Evolutionary conservation across 2,888 invertebrate genomes (phyloP), one percentile per base, ranked within the genome.

Genomic region (Ennomos erosarius): DNA sequence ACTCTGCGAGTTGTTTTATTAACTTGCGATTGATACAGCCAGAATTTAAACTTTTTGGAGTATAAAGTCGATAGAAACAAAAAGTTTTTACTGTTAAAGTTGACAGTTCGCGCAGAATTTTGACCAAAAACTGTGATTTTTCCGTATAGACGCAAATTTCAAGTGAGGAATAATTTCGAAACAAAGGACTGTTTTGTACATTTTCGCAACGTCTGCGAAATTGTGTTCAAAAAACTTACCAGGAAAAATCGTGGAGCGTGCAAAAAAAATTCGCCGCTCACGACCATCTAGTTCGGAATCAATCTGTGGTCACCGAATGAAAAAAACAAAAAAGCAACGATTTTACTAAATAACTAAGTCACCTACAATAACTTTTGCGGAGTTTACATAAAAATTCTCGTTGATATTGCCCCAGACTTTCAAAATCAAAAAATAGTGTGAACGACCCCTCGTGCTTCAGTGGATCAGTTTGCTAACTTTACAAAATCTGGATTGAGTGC

Each of bases 171-270:
- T 82, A 89, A 81, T 83, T 89, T 88, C 89, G 89, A 90, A 90
- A 90, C 87, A 92, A 89, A 90, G 87, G 87, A 92, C 91, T 87
- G 90, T 92, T 92, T 92, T 92, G 92, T 90, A 91, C 92, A 89
- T 90, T 92, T 92, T 92, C 92, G 92, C 90, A 84, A 78, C 76
- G 74, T 76, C 80, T 88, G 92, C 92, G 92, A 92, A 92, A 90
- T 91, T 92, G 92, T 91, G 89, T 88, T 92, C 92, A 92, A 91
- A 90, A 85, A 82, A 82, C 73, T 80, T 71, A 82, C 80, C 84
- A 82, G 82, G 81, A 81, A 78, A 71, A 79, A 82, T 75, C 74
- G 82, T 83, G 82, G 74, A 82, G 79, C 81, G 82, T 74, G 69
- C 69, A 74, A 67, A 69, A 76, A 80, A 81, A 82, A 78, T 76